Evolutionary conservation across 2,888 invertebrate genomes (phyloP).

Genomic region (Chrysolina americana): DNA sequence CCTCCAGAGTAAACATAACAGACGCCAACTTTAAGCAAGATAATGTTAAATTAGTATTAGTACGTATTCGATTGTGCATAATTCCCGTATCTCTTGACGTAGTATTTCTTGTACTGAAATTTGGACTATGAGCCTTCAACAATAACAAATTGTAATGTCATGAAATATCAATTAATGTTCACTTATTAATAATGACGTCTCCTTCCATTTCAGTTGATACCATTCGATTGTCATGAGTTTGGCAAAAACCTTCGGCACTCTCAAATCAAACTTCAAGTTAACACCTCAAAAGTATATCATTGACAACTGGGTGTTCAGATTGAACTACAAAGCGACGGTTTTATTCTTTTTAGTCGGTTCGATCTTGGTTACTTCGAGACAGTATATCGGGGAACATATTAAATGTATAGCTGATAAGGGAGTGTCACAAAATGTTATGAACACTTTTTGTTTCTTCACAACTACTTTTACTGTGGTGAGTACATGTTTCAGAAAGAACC

Average conservation of each 20-base stretch:
- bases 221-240: conserved; percentile 68
- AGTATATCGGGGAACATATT: conserved; percentile 96
- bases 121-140: too few relatives aligned
- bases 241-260: conserved; percentile 74
- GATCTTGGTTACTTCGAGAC: conserved; percentile 85
- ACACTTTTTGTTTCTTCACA: conserved; percentile 90
- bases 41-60: too few relatives aligned
- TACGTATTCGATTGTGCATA: too few relatives aligned
- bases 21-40: too few relatives aligned
- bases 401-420: conserved; percentile 84
- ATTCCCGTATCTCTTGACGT: too few relatives aligned
- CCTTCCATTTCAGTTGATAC: conserved; percentile 38
- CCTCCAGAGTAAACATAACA: too few relatives aligned
- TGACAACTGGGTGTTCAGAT: conserved; percentile 84
- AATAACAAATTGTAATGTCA: too few relatives aligned
- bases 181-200: not conserved
- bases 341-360: conserved; percentile 83
- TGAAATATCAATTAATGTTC: too few relatives aligned
- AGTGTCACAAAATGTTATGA: conserved; percentile 79
- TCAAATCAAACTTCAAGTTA: conserved; percentile 77
- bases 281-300: conserved; percentile 74
- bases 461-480: conserved; percentile 86
- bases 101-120: too few relatives aligned
- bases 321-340: conserved; percentile 89
- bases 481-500: too few relatives aligned